Base-by-base conservation (phyloP, 2,797 vertebrate genomes). In the Acomys russatus region DNA sequence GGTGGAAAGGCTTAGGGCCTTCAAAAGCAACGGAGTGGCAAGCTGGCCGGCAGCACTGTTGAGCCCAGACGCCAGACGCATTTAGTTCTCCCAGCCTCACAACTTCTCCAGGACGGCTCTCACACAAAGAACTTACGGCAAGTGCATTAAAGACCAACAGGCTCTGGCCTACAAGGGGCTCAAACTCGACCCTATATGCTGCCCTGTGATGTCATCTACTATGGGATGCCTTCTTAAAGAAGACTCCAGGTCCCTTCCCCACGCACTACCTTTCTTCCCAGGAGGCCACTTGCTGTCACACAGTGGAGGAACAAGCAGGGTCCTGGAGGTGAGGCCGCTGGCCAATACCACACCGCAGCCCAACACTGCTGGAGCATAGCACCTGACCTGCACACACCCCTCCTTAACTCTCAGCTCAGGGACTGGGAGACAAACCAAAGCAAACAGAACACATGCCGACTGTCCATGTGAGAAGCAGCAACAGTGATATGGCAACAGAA, bases 401-500 rank as follows among this genome's bases (percentile, higher is more conserved):
- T 33, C 49, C 74, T 51, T 3, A 2, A n/a, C 71, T 10, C 79
- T 68, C 1, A 77, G 92, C 86, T 73, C 20, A 51, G 38, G 61
- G 38, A 74, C 82, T 33, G 61, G 93, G 95, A 95, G 95, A 97
- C 95, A 97, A 96, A 97, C 89, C 0, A 0, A 92, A 97, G 97
- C 97, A 76, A 97, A 96, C 51, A 90, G 91, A 94, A 95, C 96
- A 95, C 96, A 94, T 35, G 98, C 97, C 51, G 88, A 95, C 93
- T 83, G 97, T 77, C 90, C 85, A 96, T 92, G 97, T 92, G 61
- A 97, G 94, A 98, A 98, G 98, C 98, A 94, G 98, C 98, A 97
- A 98, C 97, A 97, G 96, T 97, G 97, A 96, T 94, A 98, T 96
- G 98, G 98, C 98, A 98, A 98, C 98, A 98, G 97, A 98, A 98